phyloP scores from a whole-genome alignment of 2,113 vertebrate species.

The Lepisosteus oculatus region DNA sequence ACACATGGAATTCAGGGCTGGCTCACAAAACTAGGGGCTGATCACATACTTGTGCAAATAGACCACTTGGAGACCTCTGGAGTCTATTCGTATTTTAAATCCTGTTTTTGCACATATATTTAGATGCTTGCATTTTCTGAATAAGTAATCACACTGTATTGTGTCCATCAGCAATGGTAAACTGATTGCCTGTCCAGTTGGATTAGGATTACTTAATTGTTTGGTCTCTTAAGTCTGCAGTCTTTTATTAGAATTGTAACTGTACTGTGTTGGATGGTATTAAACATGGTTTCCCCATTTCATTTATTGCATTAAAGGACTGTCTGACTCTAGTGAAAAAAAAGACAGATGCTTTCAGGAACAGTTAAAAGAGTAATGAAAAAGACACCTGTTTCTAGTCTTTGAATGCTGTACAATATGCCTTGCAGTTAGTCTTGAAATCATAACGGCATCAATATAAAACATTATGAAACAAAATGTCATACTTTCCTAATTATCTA shows the following conservation, averaged over 20 bases:
- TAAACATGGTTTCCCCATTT: constrained; percentile 3
- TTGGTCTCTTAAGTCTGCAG: constrained; percentile 37
- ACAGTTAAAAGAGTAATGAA: too few species aligned
- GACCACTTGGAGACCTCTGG: constrained; percentile 18
- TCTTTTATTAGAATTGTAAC: constrained; percentile 29
- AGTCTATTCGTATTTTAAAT: constrained; percentile 29
- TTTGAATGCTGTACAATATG: not conserved
- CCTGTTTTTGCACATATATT: constrained; percentile 46
- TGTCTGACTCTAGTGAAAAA: constrained; percentile 18
- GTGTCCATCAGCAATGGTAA: constrained; percentile 40
- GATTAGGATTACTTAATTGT: constrained; percentile 53
- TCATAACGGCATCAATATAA: constrained; percentile 7
- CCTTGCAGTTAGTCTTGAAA: constrained; percentile 21
- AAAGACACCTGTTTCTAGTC: too few species aligned
- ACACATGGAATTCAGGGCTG: constrained; percentile 10
- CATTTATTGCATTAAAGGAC: constrained; percentile 21
- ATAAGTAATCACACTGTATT: constrained; percentile 55
- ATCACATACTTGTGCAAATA: constrained; percentile 26
- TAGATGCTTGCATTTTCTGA: constrained; percentile 60
- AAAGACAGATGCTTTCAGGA: not conserved
- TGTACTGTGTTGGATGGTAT: constrained; percentile 14
- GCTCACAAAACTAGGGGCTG: constrained; percentile 8
- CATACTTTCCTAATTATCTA: too few species aligned
- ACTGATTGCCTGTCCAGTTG: constrained; percentile 50
- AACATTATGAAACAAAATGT: too few species aligned